Evolutionary conservation across 2,797 vertebrate species (phyloP), one percentile per base, ranked within the genome.

Genomic region (Simalia tracyae): DNA sequence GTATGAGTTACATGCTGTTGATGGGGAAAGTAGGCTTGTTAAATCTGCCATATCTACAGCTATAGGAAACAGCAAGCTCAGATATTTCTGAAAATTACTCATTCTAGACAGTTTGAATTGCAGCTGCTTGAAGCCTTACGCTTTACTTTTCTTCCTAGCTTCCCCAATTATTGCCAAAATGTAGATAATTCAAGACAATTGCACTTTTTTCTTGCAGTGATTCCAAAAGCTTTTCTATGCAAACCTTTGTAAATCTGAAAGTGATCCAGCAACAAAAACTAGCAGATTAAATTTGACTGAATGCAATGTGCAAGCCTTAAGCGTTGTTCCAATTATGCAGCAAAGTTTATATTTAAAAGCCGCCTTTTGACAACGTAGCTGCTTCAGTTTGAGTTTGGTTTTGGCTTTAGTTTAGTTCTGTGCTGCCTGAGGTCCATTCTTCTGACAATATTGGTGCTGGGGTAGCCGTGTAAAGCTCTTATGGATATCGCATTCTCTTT

Each of bases 141-240:
- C n/a, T 61, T 81, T 87, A 17, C n/a, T 26, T 87, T 87, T 87
- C 68, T 50, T 87, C 89, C 88, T 50, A 57, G 91, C 91, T 89
- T 86, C 91, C 81, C 81, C 19, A n/a, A 84, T 90, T 63, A 81
- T 87, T 87, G 91, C 57, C 85, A 87, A 87, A 90, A 89, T 90
- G 88, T 81, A 89, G 89, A 90, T 92, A 90, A 87, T 92, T 92
- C 90, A 92, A 92, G 68, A 87, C 92, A 87, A 90, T 63, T 90
- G 66, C 63, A 56, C 59, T 28, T 36, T 36, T 56, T 42, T 36
- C 84, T 72, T 17, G 3, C 56, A 50, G 87, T 22, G 56, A 42
- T 92, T 90, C 84, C 84, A 87, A 87, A 81, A 84, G 56, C 46
- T 31, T 64, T 84, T 84, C 86, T 66, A 50, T 57, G 84, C 66